Evolutionary conservation across 2,888 invertebrate species (phyloP), one percentile per base, ranked within the genome.

Genomic region (Camptogramma bilineatum): DNA sequence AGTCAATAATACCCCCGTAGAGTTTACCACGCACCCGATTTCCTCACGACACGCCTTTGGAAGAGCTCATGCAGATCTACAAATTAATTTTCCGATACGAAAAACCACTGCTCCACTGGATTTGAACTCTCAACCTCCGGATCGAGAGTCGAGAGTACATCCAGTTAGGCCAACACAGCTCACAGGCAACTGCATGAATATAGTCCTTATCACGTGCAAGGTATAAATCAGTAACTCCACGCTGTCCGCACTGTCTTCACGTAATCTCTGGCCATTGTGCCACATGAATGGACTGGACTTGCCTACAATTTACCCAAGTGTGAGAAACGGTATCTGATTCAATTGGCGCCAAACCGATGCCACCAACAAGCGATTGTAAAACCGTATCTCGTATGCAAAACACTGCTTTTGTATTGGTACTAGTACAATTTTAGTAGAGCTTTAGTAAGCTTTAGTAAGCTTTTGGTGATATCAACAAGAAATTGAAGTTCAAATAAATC

Each of bases 251-350:
- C 56, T 65, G 60, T 61, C 65, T 65, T 57, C 50, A 31, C 48
- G 61, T 57, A 57, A 65, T 65, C 60, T 64, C 31, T 28, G 57
- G 53, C 56, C 56, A 64, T 65, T 65, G 65, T 61, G 52, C 24
- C 13, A 24, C 34, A 52, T 48, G 57, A 52, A 62, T 48, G 57
- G 56, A 56, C 34, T 39, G 13, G 52, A 52, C 44, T 53, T 42
- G 53, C 53, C 39, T 52, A 39, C 60, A 53, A 47, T 52, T 52
- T 34, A 59, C 52, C 60, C 13, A 39, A 13, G 34, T 39, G 34
- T 60, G 60, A 28, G 28, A 59, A 52, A 59, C 31, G 21, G 52
- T 60, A 60, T 53, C 47, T 13, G 59, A 53, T 52, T 55, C 52
- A 51, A 31, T 18, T 34, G 52, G 16, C 16, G 34, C 34, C 34